Evolutionary conservation across 2,113 vertebrate genomes (phyloP).

Genomic region (Scomber colias): DNA sequence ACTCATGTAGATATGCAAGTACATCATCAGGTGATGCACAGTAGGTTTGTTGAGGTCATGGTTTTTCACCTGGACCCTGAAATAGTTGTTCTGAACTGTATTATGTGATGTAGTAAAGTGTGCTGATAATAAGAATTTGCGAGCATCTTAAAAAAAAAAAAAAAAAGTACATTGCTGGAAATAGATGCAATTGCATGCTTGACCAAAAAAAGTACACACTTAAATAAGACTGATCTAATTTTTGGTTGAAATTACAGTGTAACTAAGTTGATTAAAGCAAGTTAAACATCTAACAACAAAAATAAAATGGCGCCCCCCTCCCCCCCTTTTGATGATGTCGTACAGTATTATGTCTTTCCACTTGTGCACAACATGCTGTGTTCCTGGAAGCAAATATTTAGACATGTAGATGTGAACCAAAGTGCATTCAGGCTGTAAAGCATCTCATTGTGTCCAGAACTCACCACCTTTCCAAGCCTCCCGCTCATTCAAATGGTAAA

Average conservation of each 20-base stretch:
- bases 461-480: slow-evolving; percentile 81
- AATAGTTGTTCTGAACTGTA: no score
- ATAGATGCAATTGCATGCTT: no score
- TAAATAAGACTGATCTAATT: neutral
- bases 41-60: no score
- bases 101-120: no score
- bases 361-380: slow-evolving; percentile 60
- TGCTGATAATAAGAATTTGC: neutral
- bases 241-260: neutral
- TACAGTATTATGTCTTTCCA: slow-evolving; percentile 53
- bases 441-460: slow-evolving; percentile 76
- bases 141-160: neutral
- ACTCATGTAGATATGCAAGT: neutral
- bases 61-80: no score
- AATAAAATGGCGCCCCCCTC: neutral
- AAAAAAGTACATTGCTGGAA: neutral
- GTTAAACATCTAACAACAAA: neutral
- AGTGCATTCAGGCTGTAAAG: slow-evolving; percentile 68
- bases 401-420: slow-evolving; percentile 76
- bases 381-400: slow-evolving; percentile 80
- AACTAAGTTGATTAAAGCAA: neutral
- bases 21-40: neutral
- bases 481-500: slow-evolving; percentile 83
- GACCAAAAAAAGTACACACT: neutral
- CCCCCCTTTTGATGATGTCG: slow-evolving; percentile 14